These are phyloP conservation scores for Coptotermes formosanus DNA, from an alignment of 1,140 invertebrate genomes.

Conservation along the genomic window DNA sequence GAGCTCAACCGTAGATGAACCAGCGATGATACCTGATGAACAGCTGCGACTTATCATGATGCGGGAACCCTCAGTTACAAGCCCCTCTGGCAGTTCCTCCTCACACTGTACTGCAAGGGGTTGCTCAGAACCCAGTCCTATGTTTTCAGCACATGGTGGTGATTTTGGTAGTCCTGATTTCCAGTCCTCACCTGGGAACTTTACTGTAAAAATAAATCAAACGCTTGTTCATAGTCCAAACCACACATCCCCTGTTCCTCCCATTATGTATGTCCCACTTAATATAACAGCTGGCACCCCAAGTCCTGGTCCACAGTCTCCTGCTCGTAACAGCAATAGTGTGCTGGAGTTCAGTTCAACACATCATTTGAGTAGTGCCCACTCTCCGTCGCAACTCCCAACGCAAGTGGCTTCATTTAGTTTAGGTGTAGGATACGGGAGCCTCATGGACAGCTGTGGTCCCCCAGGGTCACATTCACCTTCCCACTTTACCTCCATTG, in stretches of 20 bases:
- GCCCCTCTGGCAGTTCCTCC: neutral
- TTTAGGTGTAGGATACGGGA: neutral
- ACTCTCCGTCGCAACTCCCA: neutral
- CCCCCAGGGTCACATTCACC: neutral
- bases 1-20: neutral
- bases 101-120: neutral
- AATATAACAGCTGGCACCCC: neutral
- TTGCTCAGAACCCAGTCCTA: neutral
- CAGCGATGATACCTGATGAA: constrained; percentile 10
- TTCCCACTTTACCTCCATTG: neutral
- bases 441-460: neutral
- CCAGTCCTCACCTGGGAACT: neutral
- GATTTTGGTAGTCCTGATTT: neutral
- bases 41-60: constrained; percentile 23
- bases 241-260: neutral
- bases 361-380: neutral
- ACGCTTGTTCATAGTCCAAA: neutral
- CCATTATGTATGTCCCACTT: neutral
- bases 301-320: neutral
- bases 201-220: neutral
- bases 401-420: neutral
- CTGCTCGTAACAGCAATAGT: neutral
- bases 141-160: neutral
- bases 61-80: neutral
- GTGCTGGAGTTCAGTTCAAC: neutral